Percentiles rank a stretch among this genome's conserved stretches.
phyloP scores from a whole-genome alignment of 2,888 invertebrate species.

The Drosophila leonis region DNA sequence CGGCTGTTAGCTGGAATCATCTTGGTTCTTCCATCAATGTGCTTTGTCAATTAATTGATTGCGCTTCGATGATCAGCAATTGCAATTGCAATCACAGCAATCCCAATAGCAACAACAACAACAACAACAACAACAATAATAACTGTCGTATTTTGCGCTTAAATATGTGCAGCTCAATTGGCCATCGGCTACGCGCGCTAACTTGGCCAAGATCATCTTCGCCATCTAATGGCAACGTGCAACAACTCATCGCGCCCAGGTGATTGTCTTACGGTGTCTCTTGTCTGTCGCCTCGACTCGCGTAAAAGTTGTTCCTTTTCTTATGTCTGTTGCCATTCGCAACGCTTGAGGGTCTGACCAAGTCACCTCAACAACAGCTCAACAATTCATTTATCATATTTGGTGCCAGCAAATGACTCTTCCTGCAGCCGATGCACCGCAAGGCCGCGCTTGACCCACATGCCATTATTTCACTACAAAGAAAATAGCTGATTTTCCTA shows the following conservation, averaged over 20 bases:
- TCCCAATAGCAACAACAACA: conserved; percentile 5
- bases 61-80: conserved; percentile 49
- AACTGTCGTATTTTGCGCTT: conserved; percentile 78
- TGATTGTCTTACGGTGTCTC: conserved; percentile 54
- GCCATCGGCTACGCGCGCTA: conserved; percentile 38
- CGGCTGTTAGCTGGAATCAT: conserved; percentile 34
- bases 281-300: conserved; percentile 29
- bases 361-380: conserved; percentile 5
- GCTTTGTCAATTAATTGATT: conserved; percentile 79
- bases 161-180: conserved; percentile 73
- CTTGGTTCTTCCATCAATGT: conserved; percentile 32
- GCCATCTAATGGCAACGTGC: conserved; percentile 19
- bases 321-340: conserved; percentile 17
- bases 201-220: conserved; percentile 51
- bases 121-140: conserved; percentile 59
- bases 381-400: conserved; percentile 76
- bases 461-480: conserved; percentile 32
- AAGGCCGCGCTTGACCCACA: conserved; percentile 52
- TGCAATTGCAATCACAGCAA: conserved; percentile 20
- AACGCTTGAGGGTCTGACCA: conserved; percentile 46
- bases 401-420: conserved; percentile 46
- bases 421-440: conserved; percentile 45
- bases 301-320: conserved; percentile 67
- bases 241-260: conserved; percentile 28
- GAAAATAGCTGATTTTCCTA: conserved; percentile 9